phyloP scores from a whole-genome alignment of 2,888 invertebrate genomes.

The Ashinkailepas kermadecensis region DNA sequence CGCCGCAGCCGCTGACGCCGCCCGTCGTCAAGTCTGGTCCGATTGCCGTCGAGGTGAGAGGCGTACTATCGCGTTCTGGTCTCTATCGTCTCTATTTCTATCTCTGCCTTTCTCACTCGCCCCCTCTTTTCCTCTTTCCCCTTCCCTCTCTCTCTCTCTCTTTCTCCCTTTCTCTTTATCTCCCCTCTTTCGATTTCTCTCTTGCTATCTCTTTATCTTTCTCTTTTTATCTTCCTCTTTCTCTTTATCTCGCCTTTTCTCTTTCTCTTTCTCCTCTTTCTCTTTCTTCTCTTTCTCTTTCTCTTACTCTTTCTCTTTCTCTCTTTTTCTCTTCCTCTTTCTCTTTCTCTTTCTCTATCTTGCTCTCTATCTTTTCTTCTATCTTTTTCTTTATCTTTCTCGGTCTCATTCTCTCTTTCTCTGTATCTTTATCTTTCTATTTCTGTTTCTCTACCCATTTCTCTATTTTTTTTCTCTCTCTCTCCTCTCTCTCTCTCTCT shows the following conservation, averaged over 20 bases:
- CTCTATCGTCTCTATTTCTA: not conserved
- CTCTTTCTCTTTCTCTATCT: slow-evolving; percentile 17
- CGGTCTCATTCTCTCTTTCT: slow-evolving; percentile 18
- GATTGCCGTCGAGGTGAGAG: not conserved
- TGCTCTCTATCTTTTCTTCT: slow-evolving; percentile 2
- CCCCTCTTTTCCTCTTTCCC: slow-evolving; percentile 7
- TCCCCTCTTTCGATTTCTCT: no score
- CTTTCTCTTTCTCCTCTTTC: not conserved
- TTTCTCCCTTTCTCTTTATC: not conserved
- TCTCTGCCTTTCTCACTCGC: slow-evolving; percentile 7
- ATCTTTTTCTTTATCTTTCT: slow-evolving; percentile 7
- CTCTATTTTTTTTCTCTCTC: no score
- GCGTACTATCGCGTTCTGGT: not conserved
- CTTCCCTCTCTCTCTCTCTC: slow-evolving; percentile 17
- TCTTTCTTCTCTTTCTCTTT: not conserved
- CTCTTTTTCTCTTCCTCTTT: no score
- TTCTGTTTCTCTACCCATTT: no score
- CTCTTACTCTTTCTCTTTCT: not conserved
- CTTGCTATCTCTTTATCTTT: no score
- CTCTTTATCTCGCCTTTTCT: slow-evolving; percentile 1
- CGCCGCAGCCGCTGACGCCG: not conserved
- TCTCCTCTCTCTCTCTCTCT: slow-evolving; percentile 19
- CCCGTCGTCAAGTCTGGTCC: not conserved
- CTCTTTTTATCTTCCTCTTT: no score
- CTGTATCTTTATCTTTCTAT: not conserved